These are phyloP conservation scores for Chunga burmeisteri DNA, from an alignment of 2,113 vertebrate genomes.

Conservation along the genomic window DNA sequence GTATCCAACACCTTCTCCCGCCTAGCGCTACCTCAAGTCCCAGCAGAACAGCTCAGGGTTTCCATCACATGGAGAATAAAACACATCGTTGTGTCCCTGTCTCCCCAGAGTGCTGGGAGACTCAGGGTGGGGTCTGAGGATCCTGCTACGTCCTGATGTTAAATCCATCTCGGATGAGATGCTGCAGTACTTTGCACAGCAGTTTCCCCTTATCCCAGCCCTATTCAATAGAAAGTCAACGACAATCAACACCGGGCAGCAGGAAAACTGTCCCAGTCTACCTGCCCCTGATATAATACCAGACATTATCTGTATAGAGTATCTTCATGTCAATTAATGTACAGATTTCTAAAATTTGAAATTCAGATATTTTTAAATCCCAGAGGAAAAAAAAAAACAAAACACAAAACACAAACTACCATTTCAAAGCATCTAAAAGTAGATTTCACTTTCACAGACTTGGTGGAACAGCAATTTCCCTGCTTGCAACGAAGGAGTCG, in stretches of 20 bases:
- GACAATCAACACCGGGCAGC: neutral
- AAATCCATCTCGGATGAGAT: neutral
- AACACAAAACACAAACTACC: neutral
- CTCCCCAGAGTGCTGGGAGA: neutral
- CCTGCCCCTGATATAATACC: neutral
- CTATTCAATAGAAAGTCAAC: rapidly evolving
- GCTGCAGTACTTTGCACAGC: neutral
- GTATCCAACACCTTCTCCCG: neutral
- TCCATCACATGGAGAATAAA: neutral
- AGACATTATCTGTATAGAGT: neutral
- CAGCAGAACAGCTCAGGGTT: neutral
- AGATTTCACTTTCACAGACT: neutral
- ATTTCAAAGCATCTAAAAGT: conserved; percentile 32
- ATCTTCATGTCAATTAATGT: neutral
- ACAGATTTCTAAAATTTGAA: neutral
- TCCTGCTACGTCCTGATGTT: rapidly evolving
- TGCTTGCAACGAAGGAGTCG: neutral
- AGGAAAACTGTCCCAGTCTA: neutral
- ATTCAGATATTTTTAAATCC: conserved; percentile 9
- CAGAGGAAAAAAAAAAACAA: neutral
- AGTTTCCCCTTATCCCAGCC: neutral
- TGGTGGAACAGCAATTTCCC: conserved; percentile 2
- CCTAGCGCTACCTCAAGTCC: neutral
- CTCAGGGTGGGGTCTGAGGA: neutral
- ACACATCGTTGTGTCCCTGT: too few species aligned